Conservation (phyloP, 2,888 invertebrate species). For the Vanessa cardui region DNA sequence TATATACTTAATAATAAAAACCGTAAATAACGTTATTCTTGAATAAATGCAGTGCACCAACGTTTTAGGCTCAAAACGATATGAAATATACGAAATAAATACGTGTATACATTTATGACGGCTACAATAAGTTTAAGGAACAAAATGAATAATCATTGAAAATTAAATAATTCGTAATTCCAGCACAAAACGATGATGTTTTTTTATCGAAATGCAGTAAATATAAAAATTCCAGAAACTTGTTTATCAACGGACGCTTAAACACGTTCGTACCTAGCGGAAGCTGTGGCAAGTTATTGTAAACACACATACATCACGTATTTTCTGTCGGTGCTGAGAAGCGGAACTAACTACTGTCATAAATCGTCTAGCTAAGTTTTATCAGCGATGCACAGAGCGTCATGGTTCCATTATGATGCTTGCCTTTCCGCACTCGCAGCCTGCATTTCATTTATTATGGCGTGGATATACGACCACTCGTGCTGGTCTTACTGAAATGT, state of each 20-base stretch:
- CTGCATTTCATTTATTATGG: constrained; percentile 36
- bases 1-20: too few relatives aligned
- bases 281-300: constrained; percentile 30
- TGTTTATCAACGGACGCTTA: constrained; percentile 15
- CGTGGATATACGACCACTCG: neutral
- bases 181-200: too few relatives aligned
- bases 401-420: constrained; percentile 34
- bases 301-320: constrained; percentile 43
- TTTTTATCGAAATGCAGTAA: neutral
- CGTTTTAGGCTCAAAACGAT: too few relatives aligned
- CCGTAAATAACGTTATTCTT: too few relatives aligned
- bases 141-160: too few relatives aligned
- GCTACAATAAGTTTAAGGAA: too few relatives aligned
- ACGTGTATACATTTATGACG: too few relatives aligned
- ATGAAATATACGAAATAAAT: too few relatives aligned
- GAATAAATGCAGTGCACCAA: too few relatives aligned
- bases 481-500: neutral
- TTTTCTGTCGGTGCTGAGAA: constrained; percentile 46
- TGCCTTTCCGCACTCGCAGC: constrained; percentile 49
- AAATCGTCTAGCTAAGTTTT: constrained; percentile 50
- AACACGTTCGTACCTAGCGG: constrained; percentile 29
- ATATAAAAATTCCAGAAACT: constrained; percentile 18
- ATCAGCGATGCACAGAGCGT: constrained; percentile 50
- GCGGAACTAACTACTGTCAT: constrained; percentile 58
- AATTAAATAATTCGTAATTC: too few relatives aligned